These are phyloP conservation scores for Pogonomyrmex californicus DNA, from an alignment of 1,140 invertebrate species.

Conservation along the genomic window DNA sequence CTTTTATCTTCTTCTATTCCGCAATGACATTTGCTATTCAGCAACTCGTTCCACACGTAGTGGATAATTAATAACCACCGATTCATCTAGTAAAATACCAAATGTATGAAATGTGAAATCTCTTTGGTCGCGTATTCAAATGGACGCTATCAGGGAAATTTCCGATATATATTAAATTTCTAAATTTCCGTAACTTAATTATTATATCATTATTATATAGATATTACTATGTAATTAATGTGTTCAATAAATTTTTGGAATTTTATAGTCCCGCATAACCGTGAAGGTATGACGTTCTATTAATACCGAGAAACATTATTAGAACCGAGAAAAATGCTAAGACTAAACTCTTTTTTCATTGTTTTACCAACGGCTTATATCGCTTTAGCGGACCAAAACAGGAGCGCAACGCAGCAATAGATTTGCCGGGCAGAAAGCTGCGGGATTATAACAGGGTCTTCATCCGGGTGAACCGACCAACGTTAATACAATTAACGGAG, in stretches of 20 bases:
- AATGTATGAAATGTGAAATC: conserved; percentile 53
- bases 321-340: conserved; percentile 4
- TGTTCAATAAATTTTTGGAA: not conserved
- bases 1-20: conserved; percentile 27
- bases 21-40: conserved; percentile 60
- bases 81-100: conserved; percentile 36
- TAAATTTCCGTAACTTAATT: conserved; percentile 32
- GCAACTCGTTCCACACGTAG: conserved; percentile 16
- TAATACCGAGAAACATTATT: not conserved
- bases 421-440: conserved; percentile 73
- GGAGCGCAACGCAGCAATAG: conserved; percentile 73
- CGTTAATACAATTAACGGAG: conserved; percentile 86
- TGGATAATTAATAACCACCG: conserved; percentile 53
- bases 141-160: conserved; percentile 27
- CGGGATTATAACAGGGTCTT: conserved; percentile 80
- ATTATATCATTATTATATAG: conserved; percentile 24
- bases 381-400: conserved; percentile 44
- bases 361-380: conserved; percentile 21
- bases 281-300: conserved; percentile 1
- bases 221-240: conserved; percentile 32
- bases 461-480: conserved; percentile 83
- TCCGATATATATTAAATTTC: not conserved
- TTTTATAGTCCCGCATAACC: not conserved
- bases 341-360: conserved; percentile 15
- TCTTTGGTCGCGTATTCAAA: conserved; percentile 27